Evolutionary conservation across 92 coral and sea anemone genomes (phyloP), one percentile per base, ranked within the genome.

Genomic region (Virgularia gustaviana): DNA sequence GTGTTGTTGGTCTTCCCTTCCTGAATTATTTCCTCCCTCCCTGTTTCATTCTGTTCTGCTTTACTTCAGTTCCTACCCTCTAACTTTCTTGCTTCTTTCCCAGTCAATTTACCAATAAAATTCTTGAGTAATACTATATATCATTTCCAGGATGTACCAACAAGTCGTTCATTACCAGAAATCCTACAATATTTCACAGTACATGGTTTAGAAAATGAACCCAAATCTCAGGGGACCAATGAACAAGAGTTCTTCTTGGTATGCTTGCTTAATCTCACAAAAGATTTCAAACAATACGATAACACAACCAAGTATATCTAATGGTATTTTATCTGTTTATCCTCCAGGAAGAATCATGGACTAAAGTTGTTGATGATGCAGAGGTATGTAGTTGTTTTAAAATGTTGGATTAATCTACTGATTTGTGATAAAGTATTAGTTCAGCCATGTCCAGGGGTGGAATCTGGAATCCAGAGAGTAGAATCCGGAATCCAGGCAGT

Each of bases 261-360:
- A 68, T 47, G 27, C 22, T 55, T 55, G 7, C 1, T 19, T 10
- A 7, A 55, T 54, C 32, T n/a, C 4, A 33, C 15, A 18, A 15
- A 15, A 54, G 22, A 11, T 22, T n/a, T 53, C 59, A 6, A 7
- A 33, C 3, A 28, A 37, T 30, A 8, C 7, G 31, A 16, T 10
- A 13, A n/a, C n/a, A n/a, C n/a, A n/a, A n/a, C n/a, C n/a, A n/a
- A 58, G 11, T 32, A 42, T 10, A 25, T 36, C 55, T n/a, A n/a
- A n/a, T n/a, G n/a, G n/a, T n/a, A 20, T 57, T 35, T 71, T 35
- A 24, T 58, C 15, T n/a, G 58, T 13, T 16, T 9, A 19, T n/a
- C 38, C 37, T 78, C 1, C 72, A 92, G 99, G 99, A 94, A 73
- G 72, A 84, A 12, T 87, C 96, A 3, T 94, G 99, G 99, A 94